phyloP scores from a whole-genome alignment of 2,888 invertebrate species.

The Phania funesta region DNA sequence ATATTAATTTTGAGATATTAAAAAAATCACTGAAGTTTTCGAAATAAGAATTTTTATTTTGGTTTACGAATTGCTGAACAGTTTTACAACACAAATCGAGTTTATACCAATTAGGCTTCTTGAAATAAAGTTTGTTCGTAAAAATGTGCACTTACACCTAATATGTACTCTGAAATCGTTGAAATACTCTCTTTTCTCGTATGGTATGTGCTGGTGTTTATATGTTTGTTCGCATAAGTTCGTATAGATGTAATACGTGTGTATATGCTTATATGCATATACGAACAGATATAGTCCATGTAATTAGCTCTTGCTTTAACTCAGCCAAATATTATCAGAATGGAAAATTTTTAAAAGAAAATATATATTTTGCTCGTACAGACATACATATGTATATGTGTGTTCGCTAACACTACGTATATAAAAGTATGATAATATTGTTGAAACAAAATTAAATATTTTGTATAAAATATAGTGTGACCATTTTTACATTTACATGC shows the following conservation, averaged over 20 bases:
- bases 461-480: too few relatives aligned
- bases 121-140: too few relatives aligned
- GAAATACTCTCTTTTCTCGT: neutral
- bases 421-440: neutral
- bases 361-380: neutral
- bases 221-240: neutral
- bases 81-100: too few relatives aligned
- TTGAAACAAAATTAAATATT: too few relatives aligned
- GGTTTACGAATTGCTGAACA: too few relatives aligned
- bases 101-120: too few relatives aligned
- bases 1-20: too few relatives aligned
- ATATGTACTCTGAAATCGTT: too few relatives aligned
- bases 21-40: too few relatives aligned
- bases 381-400: neutral
- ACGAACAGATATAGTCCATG: neutral
- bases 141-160: neutral
- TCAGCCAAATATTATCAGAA: slow-evolving; percentile 64
- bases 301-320: neutral
- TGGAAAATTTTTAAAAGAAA: slow-evolving; percentile 66
- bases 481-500: too few relatives aligned
- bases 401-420: neutral
- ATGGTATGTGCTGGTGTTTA: neutral
- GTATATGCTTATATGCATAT: too few relatives aligned
- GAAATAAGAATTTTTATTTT: too few relatives aligned
- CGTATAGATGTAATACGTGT: neutral